These are phyloP conservation scores for Ecdyonurus torrentis DNA, from an alignment of 2,888 invertebrate species.

Conservation along the genomic window DNA sequence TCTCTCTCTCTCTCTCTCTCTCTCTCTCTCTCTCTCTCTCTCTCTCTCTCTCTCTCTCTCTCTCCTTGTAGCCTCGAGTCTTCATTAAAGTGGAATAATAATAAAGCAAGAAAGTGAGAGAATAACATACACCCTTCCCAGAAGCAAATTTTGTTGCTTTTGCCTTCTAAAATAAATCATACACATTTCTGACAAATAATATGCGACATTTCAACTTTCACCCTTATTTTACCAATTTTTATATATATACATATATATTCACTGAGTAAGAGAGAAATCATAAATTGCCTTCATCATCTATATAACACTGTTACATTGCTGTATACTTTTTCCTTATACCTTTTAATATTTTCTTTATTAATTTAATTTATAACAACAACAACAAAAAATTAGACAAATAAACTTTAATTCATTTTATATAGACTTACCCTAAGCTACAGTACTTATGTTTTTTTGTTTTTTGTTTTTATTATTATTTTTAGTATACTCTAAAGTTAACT, in stretches of 20 bases:
- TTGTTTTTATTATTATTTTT: background rate
- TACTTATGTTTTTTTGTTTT: background rate
- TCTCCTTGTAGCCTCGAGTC: background rate
- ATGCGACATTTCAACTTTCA: background rate
- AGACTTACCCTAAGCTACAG: background rate
- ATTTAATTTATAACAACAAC: no score
- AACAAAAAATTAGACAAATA: no score
- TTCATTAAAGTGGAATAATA: background rate
- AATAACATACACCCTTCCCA: no score
- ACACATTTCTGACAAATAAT: no score
- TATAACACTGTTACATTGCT: no score
- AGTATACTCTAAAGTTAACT: background rate
- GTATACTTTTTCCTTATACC: no score
- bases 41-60: background rate
- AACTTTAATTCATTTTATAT: no score
- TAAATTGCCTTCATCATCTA: background rate
- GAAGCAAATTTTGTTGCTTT: no score
- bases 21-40: background rate
- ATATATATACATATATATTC: no score
- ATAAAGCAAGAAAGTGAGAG: background rate
- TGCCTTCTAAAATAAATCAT: no score
- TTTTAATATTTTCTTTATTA: no score
- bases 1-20: conserved; percentile 2
- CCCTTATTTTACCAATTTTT: no score
- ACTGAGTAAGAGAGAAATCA: background rate